These are phyloP conservation scores for Lepidothrix coronata DNA, from an alignment of 2,113 vertebrate genomes.

Conservation along the genomic window DNA sequence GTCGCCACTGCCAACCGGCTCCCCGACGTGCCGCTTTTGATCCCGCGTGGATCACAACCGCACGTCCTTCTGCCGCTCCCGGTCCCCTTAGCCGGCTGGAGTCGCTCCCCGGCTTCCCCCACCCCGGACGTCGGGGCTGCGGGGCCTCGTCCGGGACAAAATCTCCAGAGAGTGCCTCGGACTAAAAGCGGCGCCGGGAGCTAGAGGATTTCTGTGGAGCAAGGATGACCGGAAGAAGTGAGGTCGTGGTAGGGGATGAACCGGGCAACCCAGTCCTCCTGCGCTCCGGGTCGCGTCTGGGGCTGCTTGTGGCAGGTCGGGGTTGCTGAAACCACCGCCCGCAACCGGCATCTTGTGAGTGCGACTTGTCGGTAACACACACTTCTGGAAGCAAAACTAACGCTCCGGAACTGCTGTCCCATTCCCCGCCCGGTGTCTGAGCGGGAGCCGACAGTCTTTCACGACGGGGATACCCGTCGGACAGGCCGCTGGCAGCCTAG, in stretches of 20 bases:
- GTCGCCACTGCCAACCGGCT: neutral
- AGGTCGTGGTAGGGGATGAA: neutral
- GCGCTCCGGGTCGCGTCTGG: no score
- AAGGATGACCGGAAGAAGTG: rapidly evolving
- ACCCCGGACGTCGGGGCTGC: rapidly evolving
- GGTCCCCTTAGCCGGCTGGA: neutral
- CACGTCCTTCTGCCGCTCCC: neutral
- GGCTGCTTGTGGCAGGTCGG: no score
- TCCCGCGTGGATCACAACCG: neutral
- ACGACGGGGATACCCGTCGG: neutral
- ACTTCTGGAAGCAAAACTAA: neutral
- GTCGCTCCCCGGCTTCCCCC: neutral
- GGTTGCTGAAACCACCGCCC: neutral
- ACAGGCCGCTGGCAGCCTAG: neutral
- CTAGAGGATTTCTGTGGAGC: neutral
- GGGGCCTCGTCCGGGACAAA: neutral
- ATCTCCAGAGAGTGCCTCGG: rapidly evolving
- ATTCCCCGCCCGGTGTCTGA: neutral
- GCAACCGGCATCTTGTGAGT: no score
- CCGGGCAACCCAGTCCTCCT: no score
- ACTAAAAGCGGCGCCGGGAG: neutral
- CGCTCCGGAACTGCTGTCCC: rapidly evolving
- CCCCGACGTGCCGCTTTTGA: neutral
- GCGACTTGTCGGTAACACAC: neutral
- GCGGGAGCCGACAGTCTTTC: no score